phyloP scores from a whole-genome alignment of 2,113 vertebrate species.

The Xenopus borealis region DNA sequence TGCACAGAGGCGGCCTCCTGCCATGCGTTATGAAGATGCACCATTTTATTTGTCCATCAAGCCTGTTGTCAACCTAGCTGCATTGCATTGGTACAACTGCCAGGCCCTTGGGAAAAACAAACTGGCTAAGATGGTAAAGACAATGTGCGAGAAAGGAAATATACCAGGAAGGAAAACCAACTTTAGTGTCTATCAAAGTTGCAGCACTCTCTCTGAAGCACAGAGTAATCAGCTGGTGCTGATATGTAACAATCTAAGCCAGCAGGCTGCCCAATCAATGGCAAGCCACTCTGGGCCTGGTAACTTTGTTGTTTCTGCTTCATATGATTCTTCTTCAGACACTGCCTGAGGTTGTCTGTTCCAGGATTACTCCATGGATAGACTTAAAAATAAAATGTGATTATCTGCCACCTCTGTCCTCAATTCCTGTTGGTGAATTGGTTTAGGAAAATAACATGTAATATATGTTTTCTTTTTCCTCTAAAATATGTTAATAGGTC shows the following conservation, averaged over 20 bases:
- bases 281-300: slow-evolving; percentile 64
- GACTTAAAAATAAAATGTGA: slow-evolving; percentile 51
- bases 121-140: slow-evolving; percentile 84
- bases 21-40: slow-evolving; percentile 77
- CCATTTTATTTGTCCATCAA: slow-evolving; percentile 83
- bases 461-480: slow-evolving; percentile 64
- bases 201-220: slow-evolving; percentile 77
- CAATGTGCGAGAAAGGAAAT: slow-evolving; percentile 83
- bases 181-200: slow-evolving; percentile 83
- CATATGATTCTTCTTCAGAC: slow-evolving; percentile 79
- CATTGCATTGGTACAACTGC: slow-evolving; percentile 81
- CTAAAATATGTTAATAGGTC: slow-evolving; percentile 67
- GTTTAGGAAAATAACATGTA: slow-evolving; percentile 60
- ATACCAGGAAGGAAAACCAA: slow-evolving; percentile 80
- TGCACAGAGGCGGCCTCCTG: slow-evolving; percentile 73
- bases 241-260: slow-evolving; percentile 79
- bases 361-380: slow-evolving; percentile 21
- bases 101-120: slow-evolving; percentile 83
- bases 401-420: slow-evolving; percentile 42
- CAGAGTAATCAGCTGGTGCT: slow-evolving; percentile 82
- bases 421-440: slow-evolving; percentile 58
- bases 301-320: slow-evolving; percentile 77
- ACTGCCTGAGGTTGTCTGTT: slow-evolving; percentile 59
- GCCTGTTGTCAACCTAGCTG: slow-evolving; percentile 75
- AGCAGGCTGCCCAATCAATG: slow-evolving; percentile 75